phyloP scores from a whole-genome alignment of 1,140 invertebrate species.

The Achroia grisella region DNA sequence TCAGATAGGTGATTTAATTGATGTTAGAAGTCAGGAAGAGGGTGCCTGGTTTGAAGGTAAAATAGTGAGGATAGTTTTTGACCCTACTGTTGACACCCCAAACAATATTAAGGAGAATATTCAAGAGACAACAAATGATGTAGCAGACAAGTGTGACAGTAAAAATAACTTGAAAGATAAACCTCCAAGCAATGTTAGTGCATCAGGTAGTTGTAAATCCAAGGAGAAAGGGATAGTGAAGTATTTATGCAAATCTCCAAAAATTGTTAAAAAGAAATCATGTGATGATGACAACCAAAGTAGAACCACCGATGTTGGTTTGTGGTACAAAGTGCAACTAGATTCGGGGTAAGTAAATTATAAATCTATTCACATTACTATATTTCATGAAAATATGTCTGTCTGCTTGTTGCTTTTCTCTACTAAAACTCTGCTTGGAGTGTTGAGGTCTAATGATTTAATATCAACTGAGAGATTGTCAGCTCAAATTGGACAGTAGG shows the following conservation, averaged over 20 bases:
- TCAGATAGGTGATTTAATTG: conserved; percentile 81
- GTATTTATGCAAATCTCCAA: conserved; percentile 36
- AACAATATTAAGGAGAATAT: conserved; percentile 6
- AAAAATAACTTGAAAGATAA: conserved; percentile 37
- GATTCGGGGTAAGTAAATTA: conserved; percentile 55
- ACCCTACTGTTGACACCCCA: conserved; percentile 22
- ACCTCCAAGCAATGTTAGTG: conserved; percentile 15
- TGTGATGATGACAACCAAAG: conserved; percentile 5
- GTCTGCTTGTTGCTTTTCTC: too few relatives aligned
- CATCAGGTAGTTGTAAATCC: conserved; percentile 14
- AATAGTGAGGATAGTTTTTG: conserved; percentile 61
- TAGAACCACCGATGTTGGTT: conserved; percentile 15
- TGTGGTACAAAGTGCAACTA: conserved; percentile 71
- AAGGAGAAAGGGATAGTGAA: conserved; percentile 40
- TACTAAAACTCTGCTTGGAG: too few relatives aligned
- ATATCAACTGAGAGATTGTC: too few relatives aligned
- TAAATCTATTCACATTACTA: too few relatives aligned
- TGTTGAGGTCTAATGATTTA: too few relatives aligned
- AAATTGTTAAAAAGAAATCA: conserved; percentile 20
- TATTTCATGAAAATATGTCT: too few relatives aligned
- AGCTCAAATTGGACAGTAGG: too few relatives aligned
- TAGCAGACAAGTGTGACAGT: conserved; percentile 12
- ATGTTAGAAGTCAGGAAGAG: conserved; percentile 74
- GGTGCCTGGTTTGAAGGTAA: conserved; percentile 81
- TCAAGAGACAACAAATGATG: too few relatives aligned